Base-by-base conservation (phyloP, 2,113 vertebrate species). In the Empidonax alnorum region DNA sequence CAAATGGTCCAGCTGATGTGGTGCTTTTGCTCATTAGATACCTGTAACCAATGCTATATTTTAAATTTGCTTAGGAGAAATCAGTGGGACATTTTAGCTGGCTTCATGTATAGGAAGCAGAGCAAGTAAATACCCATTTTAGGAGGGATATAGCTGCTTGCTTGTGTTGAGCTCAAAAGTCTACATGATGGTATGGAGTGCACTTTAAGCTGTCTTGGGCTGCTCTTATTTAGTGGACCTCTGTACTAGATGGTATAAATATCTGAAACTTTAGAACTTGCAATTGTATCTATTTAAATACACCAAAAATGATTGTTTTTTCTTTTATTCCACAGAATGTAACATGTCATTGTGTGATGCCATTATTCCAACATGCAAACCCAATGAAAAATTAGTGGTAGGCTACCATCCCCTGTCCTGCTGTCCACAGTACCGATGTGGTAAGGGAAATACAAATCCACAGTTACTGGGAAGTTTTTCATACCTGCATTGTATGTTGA, bases 381-480 rank as follows among this genome's bases (percentile, higher is more conserved):
- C 96, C 35, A 98, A 97, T 65, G 98, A 99, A 96, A 98, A 98
- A 81, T 91, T 99, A 65, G 96, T 98, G 66, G 97, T 98, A 44
- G 98, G 98, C 66, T 98, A 99, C 91, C 98, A 98, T 5, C 87
- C 97, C 44, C 75, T 98, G 49, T 99, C 99, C 87, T 99, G 99
- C 97, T 99, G 99, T 91, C 99, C 99, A 35, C 98, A 99, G 58
- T 99, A 99, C 91, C 96, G 81, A 94, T 99, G 99, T 97, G 99
- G 99, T 99, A 96, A 98, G 98, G 96, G 53, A 91, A 84, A 82
- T 44, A 62, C 4, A 73, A 83, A 91, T 16, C 16, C 31, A 50
- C 31, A 44, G 9, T 44, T 76, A 20, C 33, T 68, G 35, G 20
- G 8, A 83, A 13, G 7, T 68, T 73, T 76, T 73, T 25, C 41